A percentile compares a stretch with the other conserved stretches of the same genome.
phyloP scores from a whole-genome alignment of 1,140 invertebrate genomes.

The Holotrichia oblita region DNA sequence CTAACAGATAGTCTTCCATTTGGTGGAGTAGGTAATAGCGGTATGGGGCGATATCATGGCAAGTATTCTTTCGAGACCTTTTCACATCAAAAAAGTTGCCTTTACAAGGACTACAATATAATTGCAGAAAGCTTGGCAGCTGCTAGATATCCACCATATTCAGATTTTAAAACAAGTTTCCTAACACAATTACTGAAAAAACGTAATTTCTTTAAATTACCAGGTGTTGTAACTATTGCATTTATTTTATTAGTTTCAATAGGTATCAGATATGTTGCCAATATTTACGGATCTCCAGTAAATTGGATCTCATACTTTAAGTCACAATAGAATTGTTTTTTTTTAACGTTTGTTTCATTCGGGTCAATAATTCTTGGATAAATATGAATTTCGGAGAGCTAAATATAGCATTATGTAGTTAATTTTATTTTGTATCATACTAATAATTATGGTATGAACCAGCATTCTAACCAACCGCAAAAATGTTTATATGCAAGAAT shows the following conservation, averaged over 20 bases:
- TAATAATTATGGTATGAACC: too few species aligned
- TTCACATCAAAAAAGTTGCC: conserved; percentile 87
- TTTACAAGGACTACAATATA: conserved; percentile 77
- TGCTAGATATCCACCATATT: conserved; percentile 54
- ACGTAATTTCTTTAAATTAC: neutral
- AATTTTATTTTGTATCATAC: too few species aligned
- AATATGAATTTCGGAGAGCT: too few species aligned
- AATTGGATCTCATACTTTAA: neutral
- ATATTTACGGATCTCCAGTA: neutral
- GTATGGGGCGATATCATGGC: conserved; percentile 93
- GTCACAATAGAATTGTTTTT: neutral
- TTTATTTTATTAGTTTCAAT: too few species aligned
- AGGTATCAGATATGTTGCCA: too few species aligned
- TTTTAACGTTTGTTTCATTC: too few species aligned
- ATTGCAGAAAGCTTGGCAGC: conserved; percentile 76
- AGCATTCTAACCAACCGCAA: too few species aligned
- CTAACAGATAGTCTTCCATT: conserved; percentile 81
- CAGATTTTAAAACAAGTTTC: conserved; percentile 44
- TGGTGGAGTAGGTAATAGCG: conserved; percentile 88
- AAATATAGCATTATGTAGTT: too few species aligned
- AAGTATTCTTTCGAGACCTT: conserved; percentile 92
- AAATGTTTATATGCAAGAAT: too few species aligned
- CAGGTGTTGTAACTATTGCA: neutral
- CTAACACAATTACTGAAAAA: conserved; percentile 37
- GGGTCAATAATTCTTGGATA: too few species aligned